These are phyloP conservation scores for Streptopelia turtur DNA, from an alignment of 2,797 vertebrate genomes.

Conservation along the genomic window DNA sequence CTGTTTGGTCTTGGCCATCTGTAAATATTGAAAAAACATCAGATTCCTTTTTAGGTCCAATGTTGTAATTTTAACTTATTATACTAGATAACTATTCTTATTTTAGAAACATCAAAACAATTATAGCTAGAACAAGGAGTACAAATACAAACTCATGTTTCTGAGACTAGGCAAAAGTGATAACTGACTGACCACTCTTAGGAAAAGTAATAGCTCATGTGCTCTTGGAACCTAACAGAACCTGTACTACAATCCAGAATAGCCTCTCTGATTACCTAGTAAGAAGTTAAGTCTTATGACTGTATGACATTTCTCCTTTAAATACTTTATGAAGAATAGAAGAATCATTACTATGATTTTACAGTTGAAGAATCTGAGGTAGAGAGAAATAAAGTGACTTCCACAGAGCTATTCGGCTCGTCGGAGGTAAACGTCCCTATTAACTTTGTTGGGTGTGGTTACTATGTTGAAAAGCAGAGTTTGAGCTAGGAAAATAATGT, in stretches of 20 bases:
- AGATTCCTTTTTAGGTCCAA: not conserved
- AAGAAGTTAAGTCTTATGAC: not conserved
- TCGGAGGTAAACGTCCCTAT: not conserved
- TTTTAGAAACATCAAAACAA: not conserved
- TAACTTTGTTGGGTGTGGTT: not conserved
- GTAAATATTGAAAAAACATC: constrained; percentile 21
- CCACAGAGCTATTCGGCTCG: not conserved
- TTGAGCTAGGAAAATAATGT: not conserved
- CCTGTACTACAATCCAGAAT: not conserved
- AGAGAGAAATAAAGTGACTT: not conserved
- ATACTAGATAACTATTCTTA: not conserved
- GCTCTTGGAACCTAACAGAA: not conserved
- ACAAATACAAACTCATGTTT: not conserved
- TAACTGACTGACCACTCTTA: not conserved
- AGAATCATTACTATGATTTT: not conserved
- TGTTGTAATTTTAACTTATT: not conserved
- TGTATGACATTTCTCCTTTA: not conserved
- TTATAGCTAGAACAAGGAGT: not conserved
- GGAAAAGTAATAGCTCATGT: not conserved
- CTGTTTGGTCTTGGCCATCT: not conserved
- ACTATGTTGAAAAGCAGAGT: not conserved
- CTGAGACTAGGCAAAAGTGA: not conserved
- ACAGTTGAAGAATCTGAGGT: not conserved
- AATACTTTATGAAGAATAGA: not conserved
- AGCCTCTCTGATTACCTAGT: not conserved